A percentile compares a stretch with the other conserved stretches of the same genome.
These are phyloP conservation scores for Dasyornis broadbenti DNA, from an alignment of 2,113 vertebrate genomes.

Conservation along the genomic window DNA sequence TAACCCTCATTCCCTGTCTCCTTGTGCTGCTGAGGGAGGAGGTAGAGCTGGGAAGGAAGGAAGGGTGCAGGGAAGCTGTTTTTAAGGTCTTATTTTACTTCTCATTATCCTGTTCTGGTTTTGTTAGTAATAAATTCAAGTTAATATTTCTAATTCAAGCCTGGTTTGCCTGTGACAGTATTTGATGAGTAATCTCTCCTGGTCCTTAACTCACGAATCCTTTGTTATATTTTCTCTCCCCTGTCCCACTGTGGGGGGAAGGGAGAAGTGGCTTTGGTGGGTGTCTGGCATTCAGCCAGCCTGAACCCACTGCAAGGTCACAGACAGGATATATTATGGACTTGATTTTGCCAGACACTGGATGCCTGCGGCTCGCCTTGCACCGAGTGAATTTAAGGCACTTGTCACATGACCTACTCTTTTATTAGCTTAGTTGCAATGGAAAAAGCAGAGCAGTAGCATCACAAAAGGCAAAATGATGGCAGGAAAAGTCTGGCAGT, in stretches of 20 bases:
- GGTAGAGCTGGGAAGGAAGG: not conserved
- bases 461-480: not conserved
- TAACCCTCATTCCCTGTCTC: not conserved
- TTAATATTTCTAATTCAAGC: not conserved
- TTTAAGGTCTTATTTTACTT: not conserved
- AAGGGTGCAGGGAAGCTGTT: not conserved
- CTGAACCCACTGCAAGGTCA: not conserved
- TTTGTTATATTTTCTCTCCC: not conserved
- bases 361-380: not conserved
- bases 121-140: not conserved
- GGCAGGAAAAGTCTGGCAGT: not conserved
- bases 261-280: not conserved
- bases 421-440: not conserved
- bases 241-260: not conserved
- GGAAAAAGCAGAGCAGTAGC: not conserved
- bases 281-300: not conserved
- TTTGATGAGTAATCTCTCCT: not conserved
- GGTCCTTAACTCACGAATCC: not conserved
- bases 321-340: not conserved
- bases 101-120: not conserved
- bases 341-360: not conserved
- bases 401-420: not conserved
- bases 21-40: rapidly evolving
- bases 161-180: not conserved
- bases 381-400: not conserved